These are phyloP conservation scores for Drosophila rhopaloa DNA, from an alignment of 1,140 invertebrate genomes.

Conservation along the genomic window DNA sequence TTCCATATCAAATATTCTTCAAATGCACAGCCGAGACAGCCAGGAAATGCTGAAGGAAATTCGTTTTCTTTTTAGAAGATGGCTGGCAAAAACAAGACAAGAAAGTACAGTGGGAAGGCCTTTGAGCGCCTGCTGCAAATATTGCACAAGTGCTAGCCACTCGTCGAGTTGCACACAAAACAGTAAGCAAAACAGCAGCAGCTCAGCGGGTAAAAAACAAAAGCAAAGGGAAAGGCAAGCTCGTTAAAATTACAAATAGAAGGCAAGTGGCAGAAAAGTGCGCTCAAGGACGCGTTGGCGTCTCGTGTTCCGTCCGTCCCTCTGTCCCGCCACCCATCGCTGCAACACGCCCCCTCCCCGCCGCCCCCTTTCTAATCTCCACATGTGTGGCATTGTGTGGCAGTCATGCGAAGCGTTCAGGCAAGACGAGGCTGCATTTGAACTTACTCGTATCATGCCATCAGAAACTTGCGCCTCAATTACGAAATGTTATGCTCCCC, in stretches of 20 bases:
- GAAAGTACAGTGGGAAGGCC: slow-evolving; percentile 31
- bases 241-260: slow-evolving; percentile 84
- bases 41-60: slow-evolving; percentile 73
- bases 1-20: slow-evolving; percentile 43
- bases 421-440: slow-evolving; percentile 54
- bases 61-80: slow-evolving; percentile 67
- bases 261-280: slow-evolving; percentile 81
- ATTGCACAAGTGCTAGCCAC: slow-evolving; percentile 72
- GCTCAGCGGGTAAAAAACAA: slow-evolving; percentile 17
- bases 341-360: background rate
- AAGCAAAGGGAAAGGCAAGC: slow-evolving; percentile 54
- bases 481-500: slow-evolving; percentile 48
- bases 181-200: slow-evolving; percentile 64
- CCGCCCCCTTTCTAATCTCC: slow-evolving; percentile 20
- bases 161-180: slow-evolving; percentile 61
- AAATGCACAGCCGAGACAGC: slow-evolving; percentile 64
- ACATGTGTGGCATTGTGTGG: slow-evolving; percentile 42
- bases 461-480: slow-evolving; percentile 53
- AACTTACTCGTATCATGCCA: slow-evolving; percentile 62
- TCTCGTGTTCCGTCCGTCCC: slow-evolving; percentile 35
- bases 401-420: slow-evolving; percentile 58
- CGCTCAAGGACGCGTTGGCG: slow-evolving; percentile 77
- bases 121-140: slow-evolving; percentile 65
- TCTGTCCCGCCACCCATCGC: background rate
- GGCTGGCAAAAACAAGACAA: slow-evolving; percentile 30